Conservation (phyloP, 1,140 invertebrate species). For the Teleogryllus occipitalis region DNA sequence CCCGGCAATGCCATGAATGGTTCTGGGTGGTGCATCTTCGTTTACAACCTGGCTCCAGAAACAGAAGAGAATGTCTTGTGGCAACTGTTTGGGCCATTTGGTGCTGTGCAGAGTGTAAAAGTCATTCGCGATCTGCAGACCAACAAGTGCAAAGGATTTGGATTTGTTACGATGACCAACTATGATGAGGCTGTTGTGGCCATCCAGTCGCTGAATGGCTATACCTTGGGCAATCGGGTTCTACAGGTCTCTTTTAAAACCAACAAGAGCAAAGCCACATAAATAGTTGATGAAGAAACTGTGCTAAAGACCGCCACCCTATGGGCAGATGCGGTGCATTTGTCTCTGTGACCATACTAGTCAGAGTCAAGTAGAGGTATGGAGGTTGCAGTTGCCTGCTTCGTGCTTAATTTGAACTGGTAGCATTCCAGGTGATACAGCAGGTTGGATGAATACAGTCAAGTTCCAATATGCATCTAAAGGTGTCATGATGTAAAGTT, state of each 20-base stretch:
- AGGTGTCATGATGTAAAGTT: neutral
- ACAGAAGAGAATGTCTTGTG: constrained; percentile 97
- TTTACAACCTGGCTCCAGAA: constrained; percentile 96
- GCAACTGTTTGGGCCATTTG: constrained; percentile 98
- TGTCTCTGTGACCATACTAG: constrained; percentile 27
- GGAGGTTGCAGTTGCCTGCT: constrained; percentile 24
- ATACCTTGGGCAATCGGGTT: constrained; percentile 92
- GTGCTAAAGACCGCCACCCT: constrained; percentile 25
- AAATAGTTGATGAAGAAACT: constrained; percentile 35
- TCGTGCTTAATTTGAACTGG: neutral
- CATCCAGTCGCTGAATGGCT: constrained; percentile 95
- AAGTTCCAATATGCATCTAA: neutral
- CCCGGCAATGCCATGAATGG: constrained; percentile 73
- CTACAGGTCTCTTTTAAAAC: constrained; percentile 98
- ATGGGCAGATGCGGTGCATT: constrained; percentile 22
- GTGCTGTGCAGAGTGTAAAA: constrained; percentile 97
- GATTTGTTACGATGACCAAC: constrained; percentile 99
- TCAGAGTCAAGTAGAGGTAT: constrained; percentile 17
- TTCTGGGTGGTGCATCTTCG: constrained; percentile 96
- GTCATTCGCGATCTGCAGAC: constrained; percentile 95
- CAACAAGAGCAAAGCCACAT: constrained; percentile 85
- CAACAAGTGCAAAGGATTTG: constrained; percentile 99
- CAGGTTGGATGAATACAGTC: neutral
- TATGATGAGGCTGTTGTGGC: constrained; percentile 97
- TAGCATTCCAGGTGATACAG: neutral